Conservation (phyloP, 2,888 invertebrate species). For the Rhagophthalmus giganteus region DNA sequence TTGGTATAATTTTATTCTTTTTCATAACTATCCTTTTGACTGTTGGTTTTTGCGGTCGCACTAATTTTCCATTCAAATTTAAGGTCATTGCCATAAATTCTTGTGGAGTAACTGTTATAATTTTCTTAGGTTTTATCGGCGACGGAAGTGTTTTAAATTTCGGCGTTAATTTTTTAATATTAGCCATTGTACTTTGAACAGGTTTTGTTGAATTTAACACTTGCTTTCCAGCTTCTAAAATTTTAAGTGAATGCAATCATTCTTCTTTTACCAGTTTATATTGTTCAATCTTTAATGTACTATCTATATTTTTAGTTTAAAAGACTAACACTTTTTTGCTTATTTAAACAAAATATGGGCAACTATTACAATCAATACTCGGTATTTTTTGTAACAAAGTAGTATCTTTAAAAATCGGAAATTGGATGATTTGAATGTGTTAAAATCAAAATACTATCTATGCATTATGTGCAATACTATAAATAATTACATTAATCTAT, state of each 20-base stretch:
- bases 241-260: constrained; percentile 3
- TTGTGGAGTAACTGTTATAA: constrained; percentile 60
- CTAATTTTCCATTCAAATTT: constrained; percentile 38
- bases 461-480: no score
- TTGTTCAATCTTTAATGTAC: no score
- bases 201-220: constrained; percentile 65
- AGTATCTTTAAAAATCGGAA: no score
- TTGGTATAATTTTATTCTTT: constrained; percentile 47
- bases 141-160: constrained; percentile 43
- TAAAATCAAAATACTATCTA: no score
- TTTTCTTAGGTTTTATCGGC: constrained; percentile 49
- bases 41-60: constrained; percentile 35
- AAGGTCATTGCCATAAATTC: constrained; percentile 56
- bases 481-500: no score
- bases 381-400: no score
- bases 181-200: constrained; percentile 47
- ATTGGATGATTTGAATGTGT: no score
- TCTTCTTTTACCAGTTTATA: no score
- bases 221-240: constrained; percentile 73
- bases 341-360: no score
- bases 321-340: no score
- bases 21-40: constrained; percentile 50
- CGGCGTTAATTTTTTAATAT: constrained; percentile 18
- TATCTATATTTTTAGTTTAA: no score
- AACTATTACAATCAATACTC: no score